Percentiles rank a stretch among this genome's conserved stretches.
Evolutionary conservation across 2,797 vertebrate genomes (phyloP).

Genomic region (Alcedo quadribrachys): DNA sequence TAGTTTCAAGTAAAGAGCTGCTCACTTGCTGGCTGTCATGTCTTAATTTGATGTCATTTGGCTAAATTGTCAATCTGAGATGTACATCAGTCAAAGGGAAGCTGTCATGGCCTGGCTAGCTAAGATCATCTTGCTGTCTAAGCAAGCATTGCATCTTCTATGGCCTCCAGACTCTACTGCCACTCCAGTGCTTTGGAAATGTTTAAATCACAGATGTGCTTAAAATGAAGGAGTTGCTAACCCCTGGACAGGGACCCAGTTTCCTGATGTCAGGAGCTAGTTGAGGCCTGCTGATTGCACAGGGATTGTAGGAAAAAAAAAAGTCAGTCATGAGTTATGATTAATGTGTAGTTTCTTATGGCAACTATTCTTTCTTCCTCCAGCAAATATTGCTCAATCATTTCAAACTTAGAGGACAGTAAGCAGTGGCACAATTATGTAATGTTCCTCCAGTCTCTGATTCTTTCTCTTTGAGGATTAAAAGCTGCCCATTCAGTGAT

Average conservation of each 20-base stretch:
- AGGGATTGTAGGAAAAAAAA: neutral
- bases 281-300: neutral
- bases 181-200: neutral
- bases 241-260: neutral
- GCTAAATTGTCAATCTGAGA: neutral
- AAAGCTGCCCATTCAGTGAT: neutral
- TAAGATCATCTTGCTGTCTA: neutral
- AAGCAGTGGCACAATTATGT: neutral
- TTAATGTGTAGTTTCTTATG: slow-evolving; percentile 22
- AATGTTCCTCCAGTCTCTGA: neutral
- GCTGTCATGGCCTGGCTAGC: neutral
- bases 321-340: neutral
- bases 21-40: neutral
- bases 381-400: slow-evolving; percentile 49
- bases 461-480: neutral
- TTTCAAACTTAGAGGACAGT: neutral
- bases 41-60: slow-evolving; percentile 13
- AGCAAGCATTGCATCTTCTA: neutral
- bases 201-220: neutral
- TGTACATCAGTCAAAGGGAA: neutral
- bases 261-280: neutral
- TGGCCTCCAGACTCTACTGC: neutral
- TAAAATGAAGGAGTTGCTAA: neutral
- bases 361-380: slow-evolving; percentile 20
- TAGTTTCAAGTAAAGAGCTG: slow-evolving; percentile 2